Conservation (phyloP, 1,140 invertebrate species). For the Conopomorpha cramerella region DNA sequence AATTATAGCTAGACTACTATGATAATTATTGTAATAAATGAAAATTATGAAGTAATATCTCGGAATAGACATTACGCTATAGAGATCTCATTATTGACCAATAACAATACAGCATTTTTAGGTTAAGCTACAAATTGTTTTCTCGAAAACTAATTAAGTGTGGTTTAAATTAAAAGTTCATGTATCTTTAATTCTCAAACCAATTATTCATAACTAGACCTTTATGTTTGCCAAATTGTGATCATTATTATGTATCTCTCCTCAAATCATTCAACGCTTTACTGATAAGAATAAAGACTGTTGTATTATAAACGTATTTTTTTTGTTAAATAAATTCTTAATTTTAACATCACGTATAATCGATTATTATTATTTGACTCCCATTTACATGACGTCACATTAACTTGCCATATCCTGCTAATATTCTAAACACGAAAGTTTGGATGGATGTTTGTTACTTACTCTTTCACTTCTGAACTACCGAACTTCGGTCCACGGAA, state of each 20-base stretch:
- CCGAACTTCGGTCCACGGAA: no score
- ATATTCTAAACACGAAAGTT: no score
- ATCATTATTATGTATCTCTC: slow-evolving; percentile 28
- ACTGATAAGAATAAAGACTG: slow-evolving; percentile 58
- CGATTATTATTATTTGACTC: no score
- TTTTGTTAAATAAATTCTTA: slow-evolving; percentile 41
- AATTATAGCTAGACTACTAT: slow-evolving; percentile 38
- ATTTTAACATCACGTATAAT: slow-evolving; percentile 18
- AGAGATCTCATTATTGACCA: slow-evolving; percentile 58
- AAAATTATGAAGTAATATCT: slow-evolving; percentile 39
- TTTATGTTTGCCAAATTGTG: slow-evolving; percentile 37
- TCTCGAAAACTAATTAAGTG: slow-evolving; percentile 13
- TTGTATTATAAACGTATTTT: slow-evolving; percentile 50
- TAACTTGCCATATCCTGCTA: slow-evolving; percentile 13
- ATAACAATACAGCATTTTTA: slow-evolving; percentile 60
- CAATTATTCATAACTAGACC: slow-evolving; percentile 14
- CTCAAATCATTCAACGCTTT: slow-evolving; percentile 41
- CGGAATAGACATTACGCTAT: slow-evolving; percentile 38
- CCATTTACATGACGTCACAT: no score
- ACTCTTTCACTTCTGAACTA: no score
- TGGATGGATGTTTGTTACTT: no score
- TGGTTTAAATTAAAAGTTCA: slow-evolving; percentile 21
- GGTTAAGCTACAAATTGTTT: slow-evolving; percentile 36
- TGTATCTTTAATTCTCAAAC: slow-evolving; percentile 21
- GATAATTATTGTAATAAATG: slow-evolving; percentile 42